Evolutionary conservation across 2,113 vertebrate genomes (phyloP).

Genomic region (Miniopterus natalensis): DNA sequence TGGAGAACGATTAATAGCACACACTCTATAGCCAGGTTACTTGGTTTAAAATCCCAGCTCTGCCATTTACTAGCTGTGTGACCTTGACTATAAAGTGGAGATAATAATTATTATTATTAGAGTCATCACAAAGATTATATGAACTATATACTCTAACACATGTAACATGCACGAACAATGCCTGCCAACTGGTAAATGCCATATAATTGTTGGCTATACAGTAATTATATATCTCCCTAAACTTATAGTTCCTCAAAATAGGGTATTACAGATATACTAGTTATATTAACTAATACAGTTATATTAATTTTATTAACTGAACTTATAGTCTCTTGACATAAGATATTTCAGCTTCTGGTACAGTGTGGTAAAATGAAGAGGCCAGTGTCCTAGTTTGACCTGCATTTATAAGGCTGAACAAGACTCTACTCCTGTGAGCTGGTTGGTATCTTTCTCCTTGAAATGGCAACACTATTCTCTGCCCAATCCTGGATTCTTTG

Average conservation of each 20-base stretch:
- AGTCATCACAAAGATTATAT: not conserved
- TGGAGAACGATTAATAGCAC: not conserved
- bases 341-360: not conserved
- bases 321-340: not conserved
- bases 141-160: not conserved
- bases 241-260: not conserved
- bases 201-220: not conserved
- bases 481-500: not conserved
- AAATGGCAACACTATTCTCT: not conserved
- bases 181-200: not conserved
- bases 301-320: not conserved
- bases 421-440: not conserved
- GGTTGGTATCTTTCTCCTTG: not conserved
- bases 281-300: not conserved
- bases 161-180: not conserved
- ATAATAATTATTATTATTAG: not conserved
- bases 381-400: not conserved
- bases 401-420: not conserved
- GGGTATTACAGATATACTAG: not conserved
- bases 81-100: not conserved
- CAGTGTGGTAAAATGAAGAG: not conserved
- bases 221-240: not conserved
- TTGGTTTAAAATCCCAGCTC: constrained; percentile 14
- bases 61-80: not conserved
- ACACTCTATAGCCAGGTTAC: not conserved